A percentile compares a stretch with the other conserved stretches of the same genome.
Conservation (phyloP, 2,113 vertebrate species). For the Cariama cristata region DNA sequence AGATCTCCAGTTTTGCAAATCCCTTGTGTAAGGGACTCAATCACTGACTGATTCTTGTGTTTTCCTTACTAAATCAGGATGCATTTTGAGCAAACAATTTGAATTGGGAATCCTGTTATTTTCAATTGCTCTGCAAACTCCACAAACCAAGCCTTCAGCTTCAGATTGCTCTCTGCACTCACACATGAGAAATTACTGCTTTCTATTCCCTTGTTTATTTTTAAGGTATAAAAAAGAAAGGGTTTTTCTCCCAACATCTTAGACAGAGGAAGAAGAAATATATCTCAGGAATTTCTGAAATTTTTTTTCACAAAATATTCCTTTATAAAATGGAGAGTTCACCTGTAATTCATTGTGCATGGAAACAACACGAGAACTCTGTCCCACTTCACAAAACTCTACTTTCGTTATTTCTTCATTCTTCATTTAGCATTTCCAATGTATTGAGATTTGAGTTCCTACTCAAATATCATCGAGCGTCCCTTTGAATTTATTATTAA, state of each 20-base stretch:
- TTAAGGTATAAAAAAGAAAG: neutral
- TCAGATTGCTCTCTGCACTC: neutral
- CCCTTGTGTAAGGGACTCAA: neutral
- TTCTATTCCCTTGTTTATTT: neutral
- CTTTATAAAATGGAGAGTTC: neutral
- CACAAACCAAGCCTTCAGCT: neutral
- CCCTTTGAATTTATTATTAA: neutral
- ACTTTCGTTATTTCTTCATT: neutral
- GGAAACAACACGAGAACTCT: neutral
- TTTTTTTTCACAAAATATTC: neutral
- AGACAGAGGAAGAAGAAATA: neutral
- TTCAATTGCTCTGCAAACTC: neutral
- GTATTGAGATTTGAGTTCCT: neutral
- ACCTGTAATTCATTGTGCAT: neutral
- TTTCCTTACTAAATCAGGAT: neutral
- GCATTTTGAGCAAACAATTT: neutral
- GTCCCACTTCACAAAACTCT: neutral
- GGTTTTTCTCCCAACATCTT: neutral
- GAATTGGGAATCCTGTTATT: neutral
- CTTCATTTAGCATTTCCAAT: neutral
- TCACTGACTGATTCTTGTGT: neutral
- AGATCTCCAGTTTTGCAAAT: neutral
- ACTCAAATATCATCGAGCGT: accelerated
- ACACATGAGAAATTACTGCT: neutral
- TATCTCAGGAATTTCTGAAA: neutral